A percentile compares a stretch with the other conserved stretches of the same genome.
These are phyloP conservation scores for Acrobasis consociella DNA, from an alignment of 2,888 invertebrate genomes.

Conservation along the genomic window DNA sequence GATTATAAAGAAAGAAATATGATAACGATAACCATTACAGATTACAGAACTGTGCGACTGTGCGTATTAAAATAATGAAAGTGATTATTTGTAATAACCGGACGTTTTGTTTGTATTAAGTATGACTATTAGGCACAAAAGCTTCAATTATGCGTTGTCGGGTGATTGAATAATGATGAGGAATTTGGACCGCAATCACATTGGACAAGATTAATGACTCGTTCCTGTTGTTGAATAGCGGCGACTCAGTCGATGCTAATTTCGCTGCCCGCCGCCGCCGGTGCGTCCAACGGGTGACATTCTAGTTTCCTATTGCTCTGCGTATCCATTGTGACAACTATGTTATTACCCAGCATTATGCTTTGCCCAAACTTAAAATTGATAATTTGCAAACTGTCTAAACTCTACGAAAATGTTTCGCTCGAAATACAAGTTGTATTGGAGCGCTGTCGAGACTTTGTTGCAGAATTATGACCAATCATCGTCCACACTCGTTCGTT, in stretches of 20 bases:
- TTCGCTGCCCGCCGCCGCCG: slow-evolving; percentile 35
- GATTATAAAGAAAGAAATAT: neutral
- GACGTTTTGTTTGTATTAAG: slow-evolving; percentile 27
- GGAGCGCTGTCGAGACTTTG: slow-evolving; percentile 4
- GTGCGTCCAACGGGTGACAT: slow-evolving; percentile 43
- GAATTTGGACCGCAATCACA: slow-evolving; percentile 59
- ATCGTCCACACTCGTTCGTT: slow-evolving; percentile 12
- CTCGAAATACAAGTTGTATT: neutral
- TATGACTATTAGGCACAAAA: slow-evolving; percentile 30
- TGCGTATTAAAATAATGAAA: slow-evolving; percentile 9
- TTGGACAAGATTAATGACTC: slow-evolving; percentile 63
- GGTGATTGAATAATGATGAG: slow-evolving; percentile 62
- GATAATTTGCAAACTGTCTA: slow-evolving; percentile 28
- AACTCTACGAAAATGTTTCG: neutral
- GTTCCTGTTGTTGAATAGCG: slow-evolving; percentile 54
- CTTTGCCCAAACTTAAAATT: slow-evolving; percentile 31
- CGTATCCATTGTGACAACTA: slow-evolving; percentile 42
- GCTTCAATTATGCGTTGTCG: slow-evolving; percentile 40
- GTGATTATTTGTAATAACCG: slow-evolving; percentile 24
- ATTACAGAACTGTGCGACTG: neutral
- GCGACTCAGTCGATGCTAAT: slow-evolving; percentile 59
- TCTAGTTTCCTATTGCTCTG: slow-evolving; percentile 46
- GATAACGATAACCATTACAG: neutral
- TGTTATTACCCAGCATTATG: slow-evolving; percentile 33
- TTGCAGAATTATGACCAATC: slow-evolving; percentile 18